Base-by-base conservation (phyloP, 1,140 invertebrate species). In the Drosophila neocordata region DNA sequence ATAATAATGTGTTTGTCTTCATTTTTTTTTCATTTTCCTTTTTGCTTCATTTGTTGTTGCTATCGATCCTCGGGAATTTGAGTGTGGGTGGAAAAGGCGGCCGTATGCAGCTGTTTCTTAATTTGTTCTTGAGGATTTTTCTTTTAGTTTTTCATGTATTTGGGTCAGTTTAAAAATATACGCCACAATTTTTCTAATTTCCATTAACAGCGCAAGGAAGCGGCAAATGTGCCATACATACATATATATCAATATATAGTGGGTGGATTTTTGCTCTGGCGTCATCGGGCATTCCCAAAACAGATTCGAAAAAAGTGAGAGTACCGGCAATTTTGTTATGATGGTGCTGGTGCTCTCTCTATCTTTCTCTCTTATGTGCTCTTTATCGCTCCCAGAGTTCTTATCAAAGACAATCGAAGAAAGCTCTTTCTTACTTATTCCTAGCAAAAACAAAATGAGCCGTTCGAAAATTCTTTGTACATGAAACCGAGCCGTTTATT, bases 121-220 rank as follows among this genome's bases (percentile, higher is more conserved):
- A 69, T 63, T 76, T 65, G 70, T 81, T 85, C 66, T 70, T 72
- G 82, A 82, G 83, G 82, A 88, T 82, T 78, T 74, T 52, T 59
- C 38, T 82, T 52, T 58, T 20, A 20, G 15, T 48, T 48, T 48
- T 48, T 18, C 13, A 53, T 22, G 44, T 73, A 85, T 82, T 69
- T 88, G 71, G 82, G 82, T 85, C 82, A 85, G 59, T 78, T 85
- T 85, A 85, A 72, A 85, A 85, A 85, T 85, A 85, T 59, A 66
- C 78, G 64, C 58, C 37, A 37, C 72, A 41, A 58, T 63, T 63
- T 75, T 74, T 87, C 74, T 74, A 74, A 77, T 74, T 71, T 75
- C 57, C 64, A 66, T 74, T 69, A 61, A 38, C 44, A 77, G 44
- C 56, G 77, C 77, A 79, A 85, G 81, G 81, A 85, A 69, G 69